phyloP scores from a whole-genome alignment of 1,140 invertebrate genomes.

The Triops cancriformis region DNA sequence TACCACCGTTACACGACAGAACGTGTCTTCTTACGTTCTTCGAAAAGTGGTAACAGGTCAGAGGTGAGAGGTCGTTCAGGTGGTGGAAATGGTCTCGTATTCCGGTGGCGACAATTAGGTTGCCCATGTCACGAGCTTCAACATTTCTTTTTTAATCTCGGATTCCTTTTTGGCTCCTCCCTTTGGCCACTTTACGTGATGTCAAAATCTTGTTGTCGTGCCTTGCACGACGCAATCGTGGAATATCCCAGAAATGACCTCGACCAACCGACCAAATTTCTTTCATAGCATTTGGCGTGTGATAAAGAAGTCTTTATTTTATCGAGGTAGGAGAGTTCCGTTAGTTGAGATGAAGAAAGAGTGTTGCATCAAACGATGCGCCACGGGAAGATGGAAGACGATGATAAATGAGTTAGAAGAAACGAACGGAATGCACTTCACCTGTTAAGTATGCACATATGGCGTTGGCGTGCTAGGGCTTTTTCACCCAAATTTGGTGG shows the following conservation, averaged over 20 bases:
- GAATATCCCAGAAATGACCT: background rate
- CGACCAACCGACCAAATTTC: background rate
- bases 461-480: background rate
- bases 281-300: background rate
- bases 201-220: too few relatives aligned
- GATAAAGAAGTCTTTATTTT: background rate
- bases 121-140: too few relatives aligned
- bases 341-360: background rate
- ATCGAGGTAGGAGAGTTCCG: background rate
- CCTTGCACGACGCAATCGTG: too few relatives aligned
- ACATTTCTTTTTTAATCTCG: too few relatives aligned
- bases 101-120: too few relatives aligned
- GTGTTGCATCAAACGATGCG: too few relatives aligned
- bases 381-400: too few relatives aligned
- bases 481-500: too few relatives aligned
- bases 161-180: too few relatives aligned
- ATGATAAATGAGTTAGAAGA: too few relatives aligned
- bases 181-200: too few relatives aligned
- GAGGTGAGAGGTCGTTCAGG: background rate
- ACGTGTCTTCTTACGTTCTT: background rate
- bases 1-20: background rate
- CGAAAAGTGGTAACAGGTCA: too few relatives aligned
- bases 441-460: constrained; percentile 5
- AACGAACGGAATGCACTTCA: background rate
- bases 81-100: background rate